Conservation (phyloP, 1,140 invertebrate genomes). For the Drosophila pseudoobscura region DNA sequence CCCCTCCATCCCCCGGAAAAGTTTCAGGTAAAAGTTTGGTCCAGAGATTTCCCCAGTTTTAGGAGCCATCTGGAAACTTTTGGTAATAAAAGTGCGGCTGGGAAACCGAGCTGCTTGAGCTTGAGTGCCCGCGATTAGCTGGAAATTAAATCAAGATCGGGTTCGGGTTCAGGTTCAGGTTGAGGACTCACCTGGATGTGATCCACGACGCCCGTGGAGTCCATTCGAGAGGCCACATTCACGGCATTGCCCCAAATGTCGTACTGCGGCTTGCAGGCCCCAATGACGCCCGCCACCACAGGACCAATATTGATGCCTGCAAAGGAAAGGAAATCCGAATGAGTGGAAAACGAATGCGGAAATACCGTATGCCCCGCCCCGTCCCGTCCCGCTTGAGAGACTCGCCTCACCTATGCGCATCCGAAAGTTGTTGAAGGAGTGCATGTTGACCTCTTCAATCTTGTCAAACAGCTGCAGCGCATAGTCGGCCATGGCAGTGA, state of each 20-base stretch:
- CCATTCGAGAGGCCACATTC: conserved; percentile 95
- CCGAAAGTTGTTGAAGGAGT: conserved; percentile 98
- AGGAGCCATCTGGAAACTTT: conserved; percentile 10
- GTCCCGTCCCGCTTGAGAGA: not conserved
- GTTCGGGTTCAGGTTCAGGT: not conserved
- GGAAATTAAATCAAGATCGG: conserved; percentile 33
- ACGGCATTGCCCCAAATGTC: conserved; percentile 96
- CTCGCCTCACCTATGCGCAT: conserved; percentile 94
- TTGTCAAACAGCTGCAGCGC: conserved; percentile 93
- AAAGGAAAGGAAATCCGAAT: conserved; percentile 4
- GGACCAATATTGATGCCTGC: conserved; percentile 97
- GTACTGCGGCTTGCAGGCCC: conserved; percentile 95
- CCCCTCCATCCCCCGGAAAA: not conserved
- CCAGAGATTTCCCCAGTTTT: conserved; percentile 6
- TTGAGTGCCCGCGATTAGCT: conserved; percentile 32
- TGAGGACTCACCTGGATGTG: conserved; percentile 89
- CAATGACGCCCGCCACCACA: conserved; percentile 97
- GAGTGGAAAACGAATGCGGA: not conserved
- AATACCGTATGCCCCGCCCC: too few relatives aligned
- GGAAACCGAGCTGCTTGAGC: not conserved
- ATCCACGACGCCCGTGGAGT: conserved; percentile 92
- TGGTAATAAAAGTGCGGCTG: not conserved
- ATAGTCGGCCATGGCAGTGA: conserved; percentile 96
- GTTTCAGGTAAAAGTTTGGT: conserved; percentile 14
- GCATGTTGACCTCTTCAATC: conserved; percentile 95